phyloP scores from a whole-genome alignment of 2,797 vertebrate species.

The Intellagama lesueurii region DNA sequence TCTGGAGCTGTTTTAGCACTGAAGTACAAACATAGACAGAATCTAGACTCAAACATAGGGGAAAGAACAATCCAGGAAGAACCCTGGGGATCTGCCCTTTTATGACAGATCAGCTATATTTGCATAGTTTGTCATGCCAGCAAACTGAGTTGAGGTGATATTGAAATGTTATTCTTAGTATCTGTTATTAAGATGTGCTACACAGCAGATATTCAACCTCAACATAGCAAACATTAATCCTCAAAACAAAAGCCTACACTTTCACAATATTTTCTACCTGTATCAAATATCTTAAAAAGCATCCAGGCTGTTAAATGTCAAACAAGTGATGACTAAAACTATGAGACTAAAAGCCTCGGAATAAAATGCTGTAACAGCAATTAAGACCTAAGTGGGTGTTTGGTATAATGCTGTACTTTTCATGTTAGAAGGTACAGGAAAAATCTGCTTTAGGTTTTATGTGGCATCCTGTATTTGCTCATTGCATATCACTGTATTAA shows the following conservation, averaged over 20 bases:
- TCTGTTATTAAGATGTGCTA: slow-evolving; percentile 14
- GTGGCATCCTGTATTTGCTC: not conserved
- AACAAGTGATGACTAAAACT: slow-evolving; percentile 23
- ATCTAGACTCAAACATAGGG: not conserved
- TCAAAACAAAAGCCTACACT: slow-evolving; percentile 20
- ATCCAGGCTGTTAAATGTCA: slow-evolving; percentile 23
- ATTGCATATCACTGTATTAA: not conserved
- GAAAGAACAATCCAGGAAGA: not conserved
- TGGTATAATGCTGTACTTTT: slow-evolving; percentile 1
- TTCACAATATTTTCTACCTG: not conserved
- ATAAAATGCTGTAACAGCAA: slow-evolving; percentile 29
- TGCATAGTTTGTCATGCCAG: slow-evolving; percentile 17
- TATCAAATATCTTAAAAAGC: not conserved
- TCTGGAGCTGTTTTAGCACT: not conserved
- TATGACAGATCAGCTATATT: not conserved
- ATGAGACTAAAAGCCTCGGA: slow-evolving; percentile 18
- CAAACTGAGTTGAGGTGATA: not conserved
- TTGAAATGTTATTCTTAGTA: slow-evolving; percentile 6
- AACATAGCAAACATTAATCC: not conserved
- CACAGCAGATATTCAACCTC: no score
- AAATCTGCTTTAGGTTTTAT: not conserved
- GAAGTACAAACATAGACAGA: not conserved
- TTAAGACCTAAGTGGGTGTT: not conserved
- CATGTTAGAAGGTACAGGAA: not conserved
- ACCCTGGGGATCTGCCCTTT: slow-evolving; percentile 8